Evolutionary conservation across 2,888 invertebrate species (phyloP), one percentile per base, ranked within the genome.

Genomic region (Erynnis tages): DNA sequence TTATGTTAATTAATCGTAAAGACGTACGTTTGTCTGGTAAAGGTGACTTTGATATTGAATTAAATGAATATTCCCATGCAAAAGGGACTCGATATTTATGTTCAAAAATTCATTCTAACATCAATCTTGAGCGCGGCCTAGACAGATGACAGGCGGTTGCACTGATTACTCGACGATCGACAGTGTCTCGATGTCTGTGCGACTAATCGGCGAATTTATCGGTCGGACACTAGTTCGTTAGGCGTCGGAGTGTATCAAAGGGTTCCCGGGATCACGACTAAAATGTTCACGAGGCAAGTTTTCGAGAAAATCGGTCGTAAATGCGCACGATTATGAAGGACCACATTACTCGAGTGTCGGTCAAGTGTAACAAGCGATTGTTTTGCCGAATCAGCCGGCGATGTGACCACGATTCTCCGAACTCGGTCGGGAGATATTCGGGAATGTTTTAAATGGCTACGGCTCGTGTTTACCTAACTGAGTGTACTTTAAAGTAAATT

Each of bases 241-340:
- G 76, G 69, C 62, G 84, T 76, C 82, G 83, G 74, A 43, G 61
- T 54, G 71, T 73, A 79, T 86, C 85, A 84, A 86, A 86, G 76
- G 69, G 67, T 67, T 70, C 71, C 69, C 67, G 68, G 76, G 61
- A 67, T 82, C 86, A 86, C 85, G 85, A 84, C 75, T 69, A 65
- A 67, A 75, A 73, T 70, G 79, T 77, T 74, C 76, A 75, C 79
- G 76, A 73, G 71, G 67, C 63, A 59, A 66, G 69, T 79, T 86
- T 86, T 85, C 79, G 76, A 80, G 86, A 80, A 82, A 85, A 82
- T 74, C 56, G 56, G 58, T 62, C 56, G 65, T 66, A 64, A 64
- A 76, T 73, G 79, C 68, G 78, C 85, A 82, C 85, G 85, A 81
- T 77, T 80, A 71, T 78, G 73, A 69, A 72, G 71, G 65, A 69